These are phyloP conservation scores for Leptinotarsa peninsularis DNA, from an alignment of 2,888 invertebrate genomes.

Conservation along the genomic window DNA sequence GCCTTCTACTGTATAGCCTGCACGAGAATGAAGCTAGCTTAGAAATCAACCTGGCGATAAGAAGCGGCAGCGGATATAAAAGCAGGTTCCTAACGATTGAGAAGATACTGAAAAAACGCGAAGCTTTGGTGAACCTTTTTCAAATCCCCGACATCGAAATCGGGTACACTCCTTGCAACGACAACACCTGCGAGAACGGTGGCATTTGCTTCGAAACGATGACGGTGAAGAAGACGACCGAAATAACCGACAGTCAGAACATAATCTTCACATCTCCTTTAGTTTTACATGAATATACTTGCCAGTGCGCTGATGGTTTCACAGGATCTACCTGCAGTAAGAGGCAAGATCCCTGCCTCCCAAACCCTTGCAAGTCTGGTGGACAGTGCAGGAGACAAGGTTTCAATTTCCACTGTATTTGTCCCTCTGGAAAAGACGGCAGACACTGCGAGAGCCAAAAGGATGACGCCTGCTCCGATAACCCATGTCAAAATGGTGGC, in stretches of 20 bases:
- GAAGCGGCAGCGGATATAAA: constrained; percentile 71
- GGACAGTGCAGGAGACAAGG: constrained; percentile 88
- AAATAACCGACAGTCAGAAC: constrained; percentile 83
- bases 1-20: constrained; percentile 79
- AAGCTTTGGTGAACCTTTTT: constrained; percentile 74
- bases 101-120: constrained; percentile 74
- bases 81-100: constrained; percentile 75
- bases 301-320: constrained; percentile 87
- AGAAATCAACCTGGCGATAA: constrained; percentile 79
- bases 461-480: constrained; percentile 85
- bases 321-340: constrained; percentile 86
- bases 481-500: constrained; percentile 92
- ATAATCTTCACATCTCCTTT: constrained; percentile 87
- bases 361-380: constrained; percentile 88
- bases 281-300: constrained; percentile 81
- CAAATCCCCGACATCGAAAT: constrained; percentile 73
- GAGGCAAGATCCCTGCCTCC: constrained; percentile 90
- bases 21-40: constrained; percentile 75
- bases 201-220: constrained; percentile 81
- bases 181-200: constrained; percentile 80
- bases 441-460: constrained; percentile 86
- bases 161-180: constrained; percentile 83
- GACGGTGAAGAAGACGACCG: constrained; percentile 76
- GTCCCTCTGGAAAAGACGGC: constrained; percentile 83
- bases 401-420: constrained; percentile 86